Conservation (phyloP, 2,888 invertebrate genomes). For the Microctonus brassicae region DNA sequence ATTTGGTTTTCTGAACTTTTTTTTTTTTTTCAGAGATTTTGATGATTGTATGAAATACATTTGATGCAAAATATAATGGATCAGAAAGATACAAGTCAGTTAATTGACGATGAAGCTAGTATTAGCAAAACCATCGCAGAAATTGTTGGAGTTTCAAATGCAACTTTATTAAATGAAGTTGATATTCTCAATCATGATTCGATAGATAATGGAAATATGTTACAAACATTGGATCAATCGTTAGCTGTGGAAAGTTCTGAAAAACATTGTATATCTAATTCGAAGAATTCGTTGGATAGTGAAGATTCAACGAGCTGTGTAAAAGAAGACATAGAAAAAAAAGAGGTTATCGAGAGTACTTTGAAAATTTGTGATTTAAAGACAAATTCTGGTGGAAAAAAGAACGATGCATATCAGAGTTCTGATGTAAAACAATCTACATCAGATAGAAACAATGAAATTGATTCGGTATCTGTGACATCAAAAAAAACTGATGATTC, state of each 20-base stretch:
- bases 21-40: constrained; percentile 10
- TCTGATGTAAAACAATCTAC: not conserved
- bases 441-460: not conserved
- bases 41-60: not conserved
- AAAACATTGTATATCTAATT: not conserved
- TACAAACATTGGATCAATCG: not conserved
- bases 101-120: not conserved
- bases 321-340: not conserved
- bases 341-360: not conserved
- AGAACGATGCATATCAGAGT: not conserved
- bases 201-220: not conserved
- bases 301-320: not conserved
- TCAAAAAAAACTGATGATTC: not conserved
- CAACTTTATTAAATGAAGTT: not conserved
- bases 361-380: not conserved
- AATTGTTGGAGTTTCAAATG: not conserved
- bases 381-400: not conserved
- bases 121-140: not conserved
- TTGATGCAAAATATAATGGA: constrained; percentile 14
- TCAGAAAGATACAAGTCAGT: not conserved
- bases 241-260: not conserved
- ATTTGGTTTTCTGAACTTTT: not conserved
- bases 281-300: not conserved
- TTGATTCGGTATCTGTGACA: not conserved
- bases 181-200: not conserved